Evolutionary conservation across 2,888 invertebrate species (phyloP), one percentile per base, ranked within the genome.

Genomic region (Tinea trinotella): DNA sequence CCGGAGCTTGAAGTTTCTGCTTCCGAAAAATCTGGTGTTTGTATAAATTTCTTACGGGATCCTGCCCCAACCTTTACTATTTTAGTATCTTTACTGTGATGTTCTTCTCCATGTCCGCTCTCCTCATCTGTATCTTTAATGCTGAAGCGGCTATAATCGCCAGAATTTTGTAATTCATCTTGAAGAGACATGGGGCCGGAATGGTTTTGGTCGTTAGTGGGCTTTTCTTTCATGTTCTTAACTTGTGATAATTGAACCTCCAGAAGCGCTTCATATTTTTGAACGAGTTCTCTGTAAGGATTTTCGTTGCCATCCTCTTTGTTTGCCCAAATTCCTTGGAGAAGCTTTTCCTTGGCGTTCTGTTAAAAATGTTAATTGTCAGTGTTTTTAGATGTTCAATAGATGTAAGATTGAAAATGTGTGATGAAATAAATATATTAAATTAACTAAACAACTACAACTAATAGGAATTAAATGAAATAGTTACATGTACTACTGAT

Each of bases 1-100:
- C 93, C 94, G 0, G 94, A 94, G 12, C 94, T 94, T 17, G 92
- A 92, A 0, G 95, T 94, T 71, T 94, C 95, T 1, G 94, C 92
- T 72, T 94, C 94, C 0, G 94, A 94, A 66, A 94, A 94, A 71
- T 94, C 94, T 0, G 94, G 93, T 1, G 94, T 93, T 59, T 90
- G 90, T 10, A 93, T 91, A 64, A 89, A 88, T 59, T 85, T 87
- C 73, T 89, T 89, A 54, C 88, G 74, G 10, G 73, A 80, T 13
- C 70, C 71, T 9, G 76, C 61, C 56, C 79, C 80, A 24, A 53
- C 20, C 66, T 87, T 87, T 56, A 82, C 80, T 61, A 74, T 76
- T 56, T 80, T 78, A 56, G 67, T 68, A 50, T 68, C 70, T 55
- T 87, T 88, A 61, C 85, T 87, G 56, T 82, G 84, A 30, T 73